Percentiles rank a stretch among this genome's conserved stretches.
phyloP scores from a whole-genome alignment of 2,888 invertebrate genomes.

The Phragmatobia fuliginosa region DNA sequence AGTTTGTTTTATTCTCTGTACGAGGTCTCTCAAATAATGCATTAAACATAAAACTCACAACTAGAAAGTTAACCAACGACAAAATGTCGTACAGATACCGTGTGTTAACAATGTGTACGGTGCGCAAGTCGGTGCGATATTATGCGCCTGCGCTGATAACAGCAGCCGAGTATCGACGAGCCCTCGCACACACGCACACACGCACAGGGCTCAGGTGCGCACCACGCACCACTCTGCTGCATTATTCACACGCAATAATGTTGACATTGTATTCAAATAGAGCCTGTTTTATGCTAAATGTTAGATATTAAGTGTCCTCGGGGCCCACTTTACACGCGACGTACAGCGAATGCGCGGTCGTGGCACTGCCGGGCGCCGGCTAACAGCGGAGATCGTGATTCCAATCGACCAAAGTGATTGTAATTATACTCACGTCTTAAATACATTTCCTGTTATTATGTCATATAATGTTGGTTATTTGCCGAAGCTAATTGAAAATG shows the following conservation, averaged over 20 bases:
- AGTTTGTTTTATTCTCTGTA: not conserved
- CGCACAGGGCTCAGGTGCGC: constrained; percentile 27
- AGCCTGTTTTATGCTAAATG: constrained; percentile 46
- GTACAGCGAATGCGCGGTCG: constrained; percentile 10
- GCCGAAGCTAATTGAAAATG: constrained; percentile 15
- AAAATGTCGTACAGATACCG: constrained; percentile 14
- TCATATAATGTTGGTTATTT: constrained; percentile 15
- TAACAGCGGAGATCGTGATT: constrained; percentile 15
- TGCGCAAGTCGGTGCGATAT: constrained; percentile 6
- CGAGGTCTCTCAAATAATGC: not conserved
- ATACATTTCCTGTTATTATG: constrained; percentile 19
- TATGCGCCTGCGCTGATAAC: constrained; percentile 24
- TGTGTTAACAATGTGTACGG: constrained; percentile 16
- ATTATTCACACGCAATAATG: constrained; percentile 49
- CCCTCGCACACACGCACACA: not conserved
- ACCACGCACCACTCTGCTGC: constrained; percentile 31
- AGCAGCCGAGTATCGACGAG: constrained; percentile 5
- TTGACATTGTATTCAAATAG: constrained; percentile 54
- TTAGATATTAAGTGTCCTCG: constrained; percentile 26
- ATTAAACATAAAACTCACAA: constrained; percentile 11
- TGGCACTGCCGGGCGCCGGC: not conserved
- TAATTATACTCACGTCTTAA: constrained; percentile 14
- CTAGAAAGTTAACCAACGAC: constrained; percentile 4
- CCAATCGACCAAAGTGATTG: constrained; percentile 12
- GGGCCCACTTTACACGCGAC: constrained; percentile 15